Evolutionary conservation across 2,113 vertebrate genomes (phyloP).

Genomic region (Pelodiscus sinensis): DNA sequence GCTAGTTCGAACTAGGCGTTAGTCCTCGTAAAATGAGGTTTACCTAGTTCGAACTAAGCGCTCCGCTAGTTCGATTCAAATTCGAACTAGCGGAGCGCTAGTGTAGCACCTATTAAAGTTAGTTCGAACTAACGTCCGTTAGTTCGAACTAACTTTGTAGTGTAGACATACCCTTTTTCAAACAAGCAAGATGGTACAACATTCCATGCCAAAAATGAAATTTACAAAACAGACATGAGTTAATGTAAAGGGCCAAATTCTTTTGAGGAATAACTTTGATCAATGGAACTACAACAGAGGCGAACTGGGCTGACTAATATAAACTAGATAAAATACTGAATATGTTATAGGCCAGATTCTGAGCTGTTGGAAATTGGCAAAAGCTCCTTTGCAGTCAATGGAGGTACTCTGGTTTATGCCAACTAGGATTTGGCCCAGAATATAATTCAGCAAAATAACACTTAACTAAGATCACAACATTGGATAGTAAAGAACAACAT

Average conservation of each 20-base stretch:
- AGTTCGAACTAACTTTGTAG: no score
- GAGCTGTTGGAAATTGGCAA: neutral
- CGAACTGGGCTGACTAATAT: neutral
- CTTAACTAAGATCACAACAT: neutral
- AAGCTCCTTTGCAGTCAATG: neutral
- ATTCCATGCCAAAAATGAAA: neutral
- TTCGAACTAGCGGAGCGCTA: no score
- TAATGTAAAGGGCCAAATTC: neutral
- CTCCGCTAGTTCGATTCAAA: no score
- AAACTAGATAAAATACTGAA: neutral
- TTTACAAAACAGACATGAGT: neutral
- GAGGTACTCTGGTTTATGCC: neutral
- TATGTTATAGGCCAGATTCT: neutral
- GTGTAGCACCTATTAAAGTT: no score
- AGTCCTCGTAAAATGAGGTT: no score
- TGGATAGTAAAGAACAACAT: neutral
- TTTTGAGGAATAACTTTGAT: neutral
- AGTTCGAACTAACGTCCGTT: no score
- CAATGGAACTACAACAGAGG: constrained; percentile 22
- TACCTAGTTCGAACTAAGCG: no score
- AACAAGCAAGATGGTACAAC: constrained; percentile 2
- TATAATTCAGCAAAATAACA: neutral
- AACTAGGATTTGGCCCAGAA: neutral
- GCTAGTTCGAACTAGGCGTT: no score
- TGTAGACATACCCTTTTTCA: no score